Conservation (phyloP, 1,140 invertebrate species). For the Dendroctonus ponderosae region DNA sequence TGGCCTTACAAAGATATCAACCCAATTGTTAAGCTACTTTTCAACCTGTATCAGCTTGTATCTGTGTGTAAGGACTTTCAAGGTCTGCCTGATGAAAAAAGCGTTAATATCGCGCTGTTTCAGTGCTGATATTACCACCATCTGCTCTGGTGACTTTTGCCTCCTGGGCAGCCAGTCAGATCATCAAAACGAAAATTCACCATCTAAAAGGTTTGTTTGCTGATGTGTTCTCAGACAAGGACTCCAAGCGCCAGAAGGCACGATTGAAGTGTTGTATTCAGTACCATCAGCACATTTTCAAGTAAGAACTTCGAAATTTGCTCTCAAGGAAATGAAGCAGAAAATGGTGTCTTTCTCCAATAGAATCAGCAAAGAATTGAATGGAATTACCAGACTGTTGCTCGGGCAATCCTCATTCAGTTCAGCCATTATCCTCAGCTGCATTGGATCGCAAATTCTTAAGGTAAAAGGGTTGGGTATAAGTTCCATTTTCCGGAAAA, state of each 20-base stretch:
- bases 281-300: conserved; percentile 17
- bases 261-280: background rate
- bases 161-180: background rate
- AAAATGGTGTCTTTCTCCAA: background rate
- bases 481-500: background rate
- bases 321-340: no score
- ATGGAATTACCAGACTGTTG: background rate
- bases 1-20: conserved; percentile 11
- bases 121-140: no score
- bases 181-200: conserved; percentile 7
- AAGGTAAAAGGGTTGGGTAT: background rate
- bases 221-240: conserved; percentile 1
- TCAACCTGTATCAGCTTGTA: background rate
- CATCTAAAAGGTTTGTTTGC: conserved; percentile 10
- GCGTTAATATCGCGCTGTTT: no score
- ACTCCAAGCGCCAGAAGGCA: background rate
- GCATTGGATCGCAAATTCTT: conserved; percentile 3
- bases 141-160: background rate
- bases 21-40: background rate
- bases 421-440: background rate
- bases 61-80: background rate
- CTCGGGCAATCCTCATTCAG: conserved; percentile 5
- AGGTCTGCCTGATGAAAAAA: no score
- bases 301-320: background rate
- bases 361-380: conserved; percentile 2